Percentiles rank a stretch among this genome's conserved stretches.
Evolutionary conservation across 2,797 vertebrate genomes (phyloP).

Genomic region (Danio tinwini): DNA sequence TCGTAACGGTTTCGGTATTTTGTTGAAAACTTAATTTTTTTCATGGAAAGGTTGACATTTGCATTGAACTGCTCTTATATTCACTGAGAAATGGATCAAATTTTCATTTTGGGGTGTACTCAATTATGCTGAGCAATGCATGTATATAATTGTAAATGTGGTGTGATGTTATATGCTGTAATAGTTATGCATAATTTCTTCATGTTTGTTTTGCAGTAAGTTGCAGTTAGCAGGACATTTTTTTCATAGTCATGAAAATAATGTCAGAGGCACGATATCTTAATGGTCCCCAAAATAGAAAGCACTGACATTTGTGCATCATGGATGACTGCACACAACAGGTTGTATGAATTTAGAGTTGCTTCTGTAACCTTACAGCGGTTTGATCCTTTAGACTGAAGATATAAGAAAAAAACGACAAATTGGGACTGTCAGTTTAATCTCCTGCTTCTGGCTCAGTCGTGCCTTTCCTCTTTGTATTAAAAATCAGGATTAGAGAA

Average conservation of each 20-base stretch:
- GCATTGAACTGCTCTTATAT: no score
- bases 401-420: slow-evolving; percentile 42
- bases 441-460: slow-evolving; percentile 36
- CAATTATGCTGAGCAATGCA: no score
- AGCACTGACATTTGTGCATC: not conserved
- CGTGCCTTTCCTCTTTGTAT: slow-evolving; percentile 42
- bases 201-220: no score
- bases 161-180: no score
- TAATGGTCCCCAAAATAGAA: slow-evolving; percentile 26
- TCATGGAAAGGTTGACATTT: no score
- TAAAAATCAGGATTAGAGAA: slow-evolving; percentile 49
- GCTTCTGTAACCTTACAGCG: slow-evolving; percentile 19
- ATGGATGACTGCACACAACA: slow-evolving; percentile 40
- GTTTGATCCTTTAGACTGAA: slow-evolving; percentile 21
- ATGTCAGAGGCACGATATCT: not conserved
- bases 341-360: slow-evolving; percentile 14
- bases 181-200: no score
- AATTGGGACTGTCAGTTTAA: slow-evolving; percentile 44
- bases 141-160: no score
- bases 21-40: no score
- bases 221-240: no score
- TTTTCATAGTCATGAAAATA: not conserved
- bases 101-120: no score
- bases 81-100: no score
- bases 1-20: no score